Evolutionary conservation across 2,797 vertebrate genomes (phyloP).

Genomic region (Pogonophryne albipinna): DNA sequence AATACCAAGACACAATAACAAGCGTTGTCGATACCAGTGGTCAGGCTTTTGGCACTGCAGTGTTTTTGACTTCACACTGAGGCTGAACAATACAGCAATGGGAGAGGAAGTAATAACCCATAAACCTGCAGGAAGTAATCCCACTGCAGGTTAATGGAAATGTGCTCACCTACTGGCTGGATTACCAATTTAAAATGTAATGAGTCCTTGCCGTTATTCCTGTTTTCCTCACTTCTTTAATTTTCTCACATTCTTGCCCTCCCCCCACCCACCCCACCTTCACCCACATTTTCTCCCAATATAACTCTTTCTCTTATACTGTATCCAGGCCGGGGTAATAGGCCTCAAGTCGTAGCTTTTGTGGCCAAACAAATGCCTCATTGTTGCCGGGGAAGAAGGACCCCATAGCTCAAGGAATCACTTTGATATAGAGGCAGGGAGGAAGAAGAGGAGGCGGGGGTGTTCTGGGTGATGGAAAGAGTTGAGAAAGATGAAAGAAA

Average conservation of each 20-base stretch:
- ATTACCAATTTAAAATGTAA: conserved; percentile 41
- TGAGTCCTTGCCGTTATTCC: conserved; percentile 23
- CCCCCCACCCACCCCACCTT: neutral
- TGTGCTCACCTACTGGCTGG: conserved; percentile 60
- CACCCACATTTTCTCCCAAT: conserved; percentile 35
- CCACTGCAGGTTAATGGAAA: conserved; percentile 48
- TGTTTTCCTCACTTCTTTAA: conserved; percentile 20
- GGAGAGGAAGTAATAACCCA: conserved; percentile 71
- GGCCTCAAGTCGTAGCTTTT: conserved; percentile 21
- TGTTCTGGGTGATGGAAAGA: neutral
- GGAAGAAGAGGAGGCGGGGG: neutral
- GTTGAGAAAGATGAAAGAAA: neutral
- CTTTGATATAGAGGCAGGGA: conserved; percentile 44
- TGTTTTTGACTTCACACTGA: conserved; percentile 57
- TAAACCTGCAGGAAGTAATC: conserved; percentile 64
- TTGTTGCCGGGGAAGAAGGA: conserved; percentile 71
- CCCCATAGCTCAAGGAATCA: conserved; percentile 46
- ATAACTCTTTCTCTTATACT: conserved; percentile 61
- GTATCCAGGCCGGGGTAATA: conserved; percentile 37
- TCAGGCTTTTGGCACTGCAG: conserved; percentile 43
- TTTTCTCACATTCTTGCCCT: conserved; percentile 54
- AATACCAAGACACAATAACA: conserved; percentile 50
- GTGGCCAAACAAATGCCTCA: conserved; percentile 62
- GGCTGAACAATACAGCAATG: conserved; percentile 53
- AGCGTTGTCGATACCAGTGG: conserved; percentile 62